Percentiles rank a stretch among this genome's conserved stretches.
These are phyloP conservation scores for Eucidaris tribuloides DNA, from an alignment of 35 echinoderm and acorn worm species.

Conservation along the genomic window DNA sequence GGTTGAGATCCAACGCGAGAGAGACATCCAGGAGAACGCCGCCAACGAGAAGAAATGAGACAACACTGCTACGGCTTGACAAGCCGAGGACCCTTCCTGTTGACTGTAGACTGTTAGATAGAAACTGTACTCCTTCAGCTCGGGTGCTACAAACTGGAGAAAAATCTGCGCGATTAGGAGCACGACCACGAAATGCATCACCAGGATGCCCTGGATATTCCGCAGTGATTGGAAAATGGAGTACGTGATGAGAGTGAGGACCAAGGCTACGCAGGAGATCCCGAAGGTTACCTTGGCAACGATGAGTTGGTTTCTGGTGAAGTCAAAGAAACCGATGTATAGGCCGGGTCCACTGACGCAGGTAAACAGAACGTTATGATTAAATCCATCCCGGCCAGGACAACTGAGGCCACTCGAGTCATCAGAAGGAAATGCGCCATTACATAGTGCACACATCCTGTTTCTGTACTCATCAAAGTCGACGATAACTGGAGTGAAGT, in stretches of 20 bases:
- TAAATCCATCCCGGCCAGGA: not conserved
- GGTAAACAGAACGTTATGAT: not conserved
- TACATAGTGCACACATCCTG: not conserved
- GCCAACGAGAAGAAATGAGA: conserved; percentile 58
- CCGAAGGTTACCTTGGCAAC: not conserved
- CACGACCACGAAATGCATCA: conserved; percentile 43
- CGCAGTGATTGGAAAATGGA: conserved; percentile 40
- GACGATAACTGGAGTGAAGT: not conserved
- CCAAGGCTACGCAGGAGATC: conserved; percentile 39
- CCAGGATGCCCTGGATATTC: conserved; percentile 22
- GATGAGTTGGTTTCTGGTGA: not conserved
- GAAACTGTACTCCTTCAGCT: not conserved
- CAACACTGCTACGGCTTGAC: conserved; percentile 9
- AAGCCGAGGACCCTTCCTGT: not conserved
- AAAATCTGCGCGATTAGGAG: conserved; percentile 44
- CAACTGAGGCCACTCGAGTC: not conserved
- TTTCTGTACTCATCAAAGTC: not conserved
- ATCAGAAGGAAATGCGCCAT: not conserved
- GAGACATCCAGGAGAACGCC: conserved; percentile 55
- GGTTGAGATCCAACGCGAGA: conserved; percentile 58
- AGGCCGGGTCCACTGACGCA: not conserved
- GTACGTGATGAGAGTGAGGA: conserved; percentile 52
- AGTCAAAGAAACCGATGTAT: not conserved
- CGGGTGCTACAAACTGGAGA: not conserved
- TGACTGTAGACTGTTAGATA: not conserved